Evolutionary conservation across 2,113 vertebrate genomes (phyloP), one percentile per base, ranked within the genome.

Genomic region (Zosterops pallidus): DNA sequence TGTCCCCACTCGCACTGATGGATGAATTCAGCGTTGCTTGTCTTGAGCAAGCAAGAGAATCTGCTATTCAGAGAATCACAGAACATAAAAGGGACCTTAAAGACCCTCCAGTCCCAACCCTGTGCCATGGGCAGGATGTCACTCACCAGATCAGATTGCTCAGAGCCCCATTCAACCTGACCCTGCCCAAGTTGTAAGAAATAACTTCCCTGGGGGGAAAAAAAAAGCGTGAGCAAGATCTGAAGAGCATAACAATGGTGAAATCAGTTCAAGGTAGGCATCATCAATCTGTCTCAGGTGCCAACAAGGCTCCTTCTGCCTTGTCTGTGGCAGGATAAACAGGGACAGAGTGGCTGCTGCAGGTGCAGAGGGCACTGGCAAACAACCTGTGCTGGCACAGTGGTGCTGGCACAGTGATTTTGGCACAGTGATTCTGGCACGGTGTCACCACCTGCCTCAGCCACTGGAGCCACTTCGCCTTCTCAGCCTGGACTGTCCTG

Each of bases 381-480:
- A 41, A 29, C 31, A 2, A 2, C 31, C 83, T 3, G 9, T 2
- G 17, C 1, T 49, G 82, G 63, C 60, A 37, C 17, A 15, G 65
- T 5, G 2, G 2, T 3, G n/a, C 64, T 59, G 78, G 41, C 7
- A 2, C 33, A 9, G 60, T 4, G 2, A 2, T 4, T n/a, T 59
- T 59, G 78, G 41, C 7, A 2, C 33, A n/a, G 60, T 4, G 2
- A 2, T 4, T n/a, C 64, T 59, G 78, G 41, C 7, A 2, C 33
- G 8, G 9, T 8, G 16, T 21, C 4, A 26, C 1, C 4, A 0
- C 16, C 83, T 5, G 2, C 16, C 67, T 35, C 55, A 33, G 44
- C 37, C 10, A 22, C 20, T 3, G 3, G 29, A 42, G 60, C 67
- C 4, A 25, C 75, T 20, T 29, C 0, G 3, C 0, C 1, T 5